phyloP scores from a whole-genome alignment of 2,888 invertebrate genomes.

The Megamerina dolium region DNA sequence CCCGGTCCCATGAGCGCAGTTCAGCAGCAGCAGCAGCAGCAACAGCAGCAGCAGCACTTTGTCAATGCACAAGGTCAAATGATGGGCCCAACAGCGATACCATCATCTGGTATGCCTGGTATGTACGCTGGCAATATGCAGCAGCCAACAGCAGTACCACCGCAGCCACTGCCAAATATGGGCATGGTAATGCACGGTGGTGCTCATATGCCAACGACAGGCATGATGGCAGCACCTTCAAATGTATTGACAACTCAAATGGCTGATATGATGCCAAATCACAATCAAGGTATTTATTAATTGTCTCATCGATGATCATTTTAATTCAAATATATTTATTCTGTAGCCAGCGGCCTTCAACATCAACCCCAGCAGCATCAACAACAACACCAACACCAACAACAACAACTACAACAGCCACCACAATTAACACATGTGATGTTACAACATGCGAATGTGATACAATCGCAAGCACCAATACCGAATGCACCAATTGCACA shows the following conservation, averaged over 20 bases:
- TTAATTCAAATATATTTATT: no score
- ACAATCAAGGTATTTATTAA: background rate
- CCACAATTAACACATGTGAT: constrained; percentile 27
- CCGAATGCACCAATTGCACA: constrained; percentile 18
- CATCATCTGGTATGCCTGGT: constrained; percentile 39
- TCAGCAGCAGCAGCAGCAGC: constrained; percentile 12
- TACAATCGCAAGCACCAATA: constrained; percentile 26
- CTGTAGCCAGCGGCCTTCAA: no score
- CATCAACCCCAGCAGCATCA: constrained; percentile 8
- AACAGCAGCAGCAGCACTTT: constrained; percentile 12
- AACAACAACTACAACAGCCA: constrained; percentile 18
- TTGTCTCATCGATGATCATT: no score
- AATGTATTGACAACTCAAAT: no score
- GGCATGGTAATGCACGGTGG: constrained; percentile 20
- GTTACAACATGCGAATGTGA: constrained; percentile 27
- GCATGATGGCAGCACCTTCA: constrained; percentile 28
- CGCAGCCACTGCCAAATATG: constrained; percentile 24
- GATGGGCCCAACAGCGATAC: constrained; percentile 26
- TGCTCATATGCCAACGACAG: constrained; percentile 29
- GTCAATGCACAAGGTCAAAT: constrained; percentile 18
- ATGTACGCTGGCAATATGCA: constrained; percentile 33
- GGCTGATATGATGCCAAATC: constrained; percentile 13
- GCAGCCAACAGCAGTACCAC: constrained; percentile 20
- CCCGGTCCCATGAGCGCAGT: constrained; percentile 29
- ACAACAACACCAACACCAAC: constrained; percentile 14